A percentile compares a stretch with the other conserved stretches of the same genome.
Conservation (phyloP, 1,140 invertebrate species). For the Leptopilina clavipes region DNA sequence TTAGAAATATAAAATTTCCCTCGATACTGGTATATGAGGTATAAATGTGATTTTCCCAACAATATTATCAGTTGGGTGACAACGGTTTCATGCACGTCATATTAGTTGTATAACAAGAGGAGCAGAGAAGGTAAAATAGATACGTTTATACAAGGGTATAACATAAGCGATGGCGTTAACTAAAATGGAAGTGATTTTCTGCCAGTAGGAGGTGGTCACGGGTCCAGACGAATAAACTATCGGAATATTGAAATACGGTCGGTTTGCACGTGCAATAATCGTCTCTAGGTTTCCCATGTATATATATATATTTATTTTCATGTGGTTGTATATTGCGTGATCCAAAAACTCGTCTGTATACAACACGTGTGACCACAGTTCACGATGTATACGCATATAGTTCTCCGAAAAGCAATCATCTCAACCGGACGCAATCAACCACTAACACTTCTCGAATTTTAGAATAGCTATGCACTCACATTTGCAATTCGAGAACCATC, state of each 20-base stretch:
- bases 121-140: slow-evolving; percentile 16
- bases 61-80: slow-evolving; percentile 43
- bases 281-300: slow-evolving; percentile 45
- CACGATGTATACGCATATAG: slow-evolving; percentile 36
- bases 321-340: slow-evolving; percentile 45
- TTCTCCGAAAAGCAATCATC: slow-evolving; percentile 60
- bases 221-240: slow-evolving; percentile 72
- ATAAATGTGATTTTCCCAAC: slow-evolving; percentile 35
- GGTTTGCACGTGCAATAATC: slow-evolving; percentile 53
- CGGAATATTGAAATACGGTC: slow-evolving; percentile 70
- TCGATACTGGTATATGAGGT: neutral
- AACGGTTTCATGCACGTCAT: slow-evolving; percentile 46
- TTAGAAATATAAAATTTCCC: neutral
- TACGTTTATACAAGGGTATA: slow-evolving; percentile 30
- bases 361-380: slow-evolving; percentile 9
- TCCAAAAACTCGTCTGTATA: slow-evolving; percentile 39
- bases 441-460: slow-evolving; percentile 41
- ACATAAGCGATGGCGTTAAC: slow-evolving; percentile 56
- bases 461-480: neutral
- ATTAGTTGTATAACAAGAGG: slow-evolving; percentile 17
- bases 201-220: slow-evolving; percentile 61
- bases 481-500: neutral
- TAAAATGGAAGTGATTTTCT: slow-evolving; percentile 71
- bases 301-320: slow-evolving; percentile 42
- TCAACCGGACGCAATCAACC: slow-evolving; percentile 61